Percentiles rank a stretch among this genome's conserved stretches.
phyloP scores from a whole-genome alignment of 2,113 vertebrate genomes.

The Riparia riparia region DNA sequence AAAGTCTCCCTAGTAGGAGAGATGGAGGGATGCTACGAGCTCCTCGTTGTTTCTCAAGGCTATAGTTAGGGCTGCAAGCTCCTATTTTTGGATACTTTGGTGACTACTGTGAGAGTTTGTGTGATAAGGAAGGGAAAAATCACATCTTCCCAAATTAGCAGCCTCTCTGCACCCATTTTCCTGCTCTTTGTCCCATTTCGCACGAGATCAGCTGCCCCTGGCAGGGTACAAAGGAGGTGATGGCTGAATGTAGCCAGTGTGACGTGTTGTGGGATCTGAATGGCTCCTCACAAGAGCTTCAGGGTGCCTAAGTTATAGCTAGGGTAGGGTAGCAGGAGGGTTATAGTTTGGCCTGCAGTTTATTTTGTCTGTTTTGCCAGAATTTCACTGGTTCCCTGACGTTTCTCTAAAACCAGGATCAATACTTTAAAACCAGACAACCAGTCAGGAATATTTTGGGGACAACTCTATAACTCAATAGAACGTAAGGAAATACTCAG shows the following conservation, averaged over 20 bases:
- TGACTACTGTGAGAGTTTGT: conserved; percentile 13
- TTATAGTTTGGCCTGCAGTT: background rate
- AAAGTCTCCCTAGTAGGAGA: background rate
- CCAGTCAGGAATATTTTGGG: background rate
- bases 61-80: conserved; percentile 30
- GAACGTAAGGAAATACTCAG: background rate
- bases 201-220: conserved; percentile 8
- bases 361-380: background rate
- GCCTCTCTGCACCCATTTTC: background rate
- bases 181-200: conserved; percentile 39
- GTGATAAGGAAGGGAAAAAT: conserved; percentile 35
- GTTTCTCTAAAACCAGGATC: background rate
- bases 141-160: conserved; percentile 58
- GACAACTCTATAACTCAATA: background rate
- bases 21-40: background rate
- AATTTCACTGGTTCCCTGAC: background rate
- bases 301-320: background rate
- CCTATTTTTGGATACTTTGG: conserved; percentile 44
- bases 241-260: background rate
- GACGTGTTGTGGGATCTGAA: background rate
- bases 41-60: background rate
- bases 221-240: background rate
- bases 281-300: background rate
- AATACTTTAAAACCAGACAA: background rate
- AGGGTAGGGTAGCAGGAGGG: too few relatives aligned